A percentile compares a stretch with the other conserved stretches of the same genome.
phyloP scores from a whole-genome alignment of 2,888 invertebrate species.

The Xestia xanthographa region DNA sequence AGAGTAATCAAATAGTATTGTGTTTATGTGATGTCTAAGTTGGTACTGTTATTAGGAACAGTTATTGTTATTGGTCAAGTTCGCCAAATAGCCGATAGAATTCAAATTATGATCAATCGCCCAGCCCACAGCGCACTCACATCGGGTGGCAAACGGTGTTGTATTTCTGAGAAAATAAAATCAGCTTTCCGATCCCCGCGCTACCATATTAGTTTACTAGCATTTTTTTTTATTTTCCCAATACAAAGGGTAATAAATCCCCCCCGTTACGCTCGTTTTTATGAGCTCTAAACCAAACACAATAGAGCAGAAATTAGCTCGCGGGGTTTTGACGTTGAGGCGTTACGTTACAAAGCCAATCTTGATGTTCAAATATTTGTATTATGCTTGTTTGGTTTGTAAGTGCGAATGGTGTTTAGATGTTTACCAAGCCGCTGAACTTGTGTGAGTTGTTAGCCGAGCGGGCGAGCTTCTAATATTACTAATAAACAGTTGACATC shows the following conservation, averaged over 20 bases:
- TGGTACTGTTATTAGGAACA: neutral
- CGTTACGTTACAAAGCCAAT: slow-evolving; percentile 83
- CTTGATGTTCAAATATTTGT: slow-evolving; percentile 88
- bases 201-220: slow-evolving; percentile 86
- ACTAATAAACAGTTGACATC: slow-evolving; percentile 86
- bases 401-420: slow-evolving; percentile 90
- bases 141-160: slow-evolving; percentile 72
- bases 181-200: slow-evolving; percentile 81
- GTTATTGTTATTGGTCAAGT: slow-evolving; percentile 38
- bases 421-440: slow-evolving; percentile 88
- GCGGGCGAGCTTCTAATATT: slow-evolving; percentile 79
- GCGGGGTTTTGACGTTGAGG: slow-evolving; percentile 70
- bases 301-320: slow-evolving; percentile 79
- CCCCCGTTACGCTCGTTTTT: slow-evolving; percentile 60
- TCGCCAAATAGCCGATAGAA: slow-evolving; percentile 63
- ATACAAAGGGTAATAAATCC: slow-evolving; percentile 72
- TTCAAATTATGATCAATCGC: slow-evolving; percentile 46
- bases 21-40: neutral
- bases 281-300: slow-evolving; percentile 72
- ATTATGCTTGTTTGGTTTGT: slow-evolving; percentile 88
- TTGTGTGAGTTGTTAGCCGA: slow-evolving; percentile 80
- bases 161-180: slow-evolving; percentile 85
- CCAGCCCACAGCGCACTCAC: slow-evolving; percentile 56
- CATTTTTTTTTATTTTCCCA: slow-evolving; percentile 74
- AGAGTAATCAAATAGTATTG: neutral